Conservation (phyloP, 2,888 invertebrate genomes). For the Frankliniella intonsa region DNA sequence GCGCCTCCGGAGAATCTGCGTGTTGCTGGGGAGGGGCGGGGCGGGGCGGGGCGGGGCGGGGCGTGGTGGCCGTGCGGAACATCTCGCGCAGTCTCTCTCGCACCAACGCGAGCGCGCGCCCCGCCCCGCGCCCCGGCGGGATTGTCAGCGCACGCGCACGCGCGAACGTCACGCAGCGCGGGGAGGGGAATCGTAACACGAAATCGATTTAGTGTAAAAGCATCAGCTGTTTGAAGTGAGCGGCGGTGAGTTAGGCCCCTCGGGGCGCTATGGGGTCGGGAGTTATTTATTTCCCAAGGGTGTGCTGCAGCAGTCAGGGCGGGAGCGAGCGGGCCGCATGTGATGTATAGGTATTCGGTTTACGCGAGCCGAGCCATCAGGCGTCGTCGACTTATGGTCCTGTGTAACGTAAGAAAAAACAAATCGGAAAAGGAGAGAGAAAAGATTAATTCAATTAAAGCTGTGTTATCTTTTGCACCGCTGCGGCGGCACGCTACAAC, state of each 20-base stretch:
- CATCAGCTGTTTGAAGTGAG: not conserved
- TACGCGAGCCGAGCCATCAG: no score
- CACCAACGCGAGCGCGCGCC: not conserved
- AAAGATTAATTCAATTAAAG: not conserved
- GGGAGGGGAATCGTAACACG: constrained; percentile 1
- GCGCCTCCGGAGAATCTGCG: not conserved
- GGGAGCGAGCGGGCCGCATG: no score
- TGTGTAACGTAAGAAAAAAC: not conserved
- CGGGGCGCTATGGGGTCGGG: not conserved
- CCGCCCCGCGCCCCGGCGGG: not conserved
- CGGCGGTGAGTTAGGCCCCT: not conserved
- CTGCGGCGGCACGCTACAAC: not conserved
- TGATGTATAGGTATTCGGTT: no score
- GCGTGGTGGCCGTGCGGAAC: not conserved
- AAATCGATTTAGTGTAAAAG: constrained; percentile 21
- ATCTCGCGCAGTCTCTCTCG: not conserved
- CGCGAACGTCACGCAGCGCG: not conserved
- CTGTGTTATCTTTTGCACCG: no score
- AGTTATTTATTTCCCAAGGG: not conserved
- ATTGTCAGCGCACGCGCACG: not conserved
- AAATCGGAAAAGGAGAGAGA: not conserved
- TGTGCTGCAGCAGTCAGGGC: no score
- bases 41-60: no score
- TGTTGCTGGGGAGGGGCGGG: not conserved
- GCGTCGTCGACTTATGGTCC: not conserved